Evolutionary conservation across 2,113 vertebrate genomes (phyloP).

Genomic region (Irena cyanogastra): DNA sequence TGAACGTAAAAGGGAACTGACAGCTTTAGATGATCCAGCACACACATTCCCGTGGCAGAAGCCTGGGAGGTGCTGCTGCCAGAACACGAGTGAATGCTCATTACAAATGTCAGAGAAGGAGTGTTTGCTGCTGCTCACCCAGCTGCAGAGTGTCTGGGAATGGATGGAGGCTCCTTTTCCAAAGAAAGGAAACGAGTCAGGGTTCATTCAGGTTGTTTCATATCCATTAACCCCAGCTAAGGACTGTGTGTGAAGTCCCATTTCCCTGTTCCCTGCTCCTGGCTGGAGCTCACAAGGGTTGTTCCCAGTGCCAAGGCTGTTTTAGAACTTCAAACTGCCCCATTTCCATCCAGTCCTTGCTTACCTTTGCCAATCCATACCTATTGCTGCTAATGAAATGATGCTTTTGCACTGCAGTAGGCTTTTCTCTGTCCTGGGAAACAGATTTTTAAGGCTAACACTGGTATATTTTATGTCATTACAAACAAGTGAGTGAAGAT

Average conservation of each 20-base stretch:
- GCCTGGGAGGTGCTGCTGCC: not conserved
- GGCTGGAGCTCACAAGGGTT: not conserved
- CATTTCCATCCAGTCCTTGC: not conserved
- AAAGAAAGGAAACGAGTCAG: not conserved
- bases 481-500: not conserved
- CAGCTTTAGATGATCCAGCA: not conserved
- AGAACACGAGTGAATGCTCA: not conserved
- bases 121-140: not conserved
- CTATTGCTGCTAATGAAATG: not conserved
- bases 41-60: fast-evolving
- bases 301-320: not conserved
- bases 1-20: not conserved
- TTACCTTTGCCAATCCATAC: not conserved
- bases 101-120: too few relatives aligned
- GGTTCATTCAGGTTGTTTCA: not conserved
- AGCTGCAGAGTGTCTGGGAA: not conserved
- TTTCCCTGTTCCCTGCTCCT: not conserved
- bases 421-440: not conserved
- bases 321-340: not conserved
- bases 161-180: not conserved
- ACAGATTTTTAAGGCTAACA: not conserved
- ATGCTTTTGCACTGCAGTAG: not conserved
- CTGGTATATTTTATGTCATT: not conserved
- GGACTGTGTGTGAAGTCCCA: not conserved
- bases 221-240: not conserved